Conservation (phyloP, 1,140 invertebrate genomes). For the Drosophila nannoptera region DNA sequence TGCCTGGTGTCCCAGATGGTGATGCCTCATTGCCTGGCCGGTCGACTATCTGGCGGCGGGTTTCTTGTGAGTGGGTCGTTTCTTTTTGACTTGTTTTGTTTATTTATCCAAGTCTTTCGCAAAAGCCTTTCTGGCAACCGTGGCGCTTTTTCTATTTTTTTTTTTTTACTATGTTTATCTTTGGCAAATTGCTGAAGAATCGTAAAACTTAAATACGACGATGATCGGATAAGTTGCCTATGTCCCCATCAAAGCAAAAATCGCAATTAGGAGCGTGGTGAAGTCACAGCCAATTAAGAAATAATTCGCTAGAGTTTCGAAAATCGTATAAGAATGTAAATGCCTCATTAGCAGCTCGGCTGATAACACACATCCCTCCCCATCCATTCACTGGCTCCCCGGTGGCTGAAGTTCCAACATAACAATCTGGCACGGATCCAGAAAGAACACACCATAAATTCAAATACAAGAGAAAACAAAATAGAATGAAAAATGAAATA, state of each 20-base stretch:
- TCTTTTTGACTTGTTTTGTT: slow-evolving; percentile 29
- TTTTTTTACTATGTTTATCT: slow-evolving; percentile 24
- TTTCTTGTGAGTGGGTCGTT: slow-evolving; percentile 37
- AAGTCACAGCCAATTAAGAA: slow-evolving; percentile 40
- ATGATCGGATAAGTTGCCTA: slow-evolving; percentile 31
- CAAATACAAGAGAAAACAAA: slow-evolving; percentile 8
- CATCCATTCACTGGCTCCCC: background rate
- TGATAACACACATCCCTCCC: slow-evolving; percentile 4
- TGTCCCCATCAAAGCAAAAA: slow-evolving; percentile 6
- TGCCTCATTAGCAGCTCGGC: slow-evolving; percentile 29
- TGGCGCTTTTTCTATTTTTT: background rate
- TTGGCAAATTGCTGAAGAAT: slow-evolving; percentile 44
- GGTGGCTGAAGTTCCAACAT: slow-evolving; percentile 2
- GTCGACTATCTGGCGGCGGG: background rate
- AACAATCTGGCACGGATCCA: slow-evolving; percentile 58
- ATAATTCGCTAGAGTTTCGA: slow-evolving; percentile 14
- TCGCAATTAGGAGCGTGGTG: slow-evolving; percentile 17
- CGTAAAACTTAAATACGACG: slow-evolving; percentile 29
- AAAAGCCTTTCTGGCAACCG: slow-evolving; percentile 30
- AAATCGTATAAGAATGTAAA: slow-evolving; percentile 15
- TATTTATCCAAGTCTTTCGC: slow-evolving; percentile 44
- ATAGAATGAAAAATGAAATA: slow-evolving; percentile 8
- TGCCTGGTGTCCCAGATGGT: slow-evolving; percentile 10
- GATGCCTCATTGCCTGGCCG: slow-evolving; percentile 16
- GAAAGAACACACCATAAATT: slow-evolving; percentile 13